These are phyloP conservation scores for Leptopilina boulardi DNA, from an alignment of 1,140 invertebrate genomes.

Conservation along the genomic window DNA sequence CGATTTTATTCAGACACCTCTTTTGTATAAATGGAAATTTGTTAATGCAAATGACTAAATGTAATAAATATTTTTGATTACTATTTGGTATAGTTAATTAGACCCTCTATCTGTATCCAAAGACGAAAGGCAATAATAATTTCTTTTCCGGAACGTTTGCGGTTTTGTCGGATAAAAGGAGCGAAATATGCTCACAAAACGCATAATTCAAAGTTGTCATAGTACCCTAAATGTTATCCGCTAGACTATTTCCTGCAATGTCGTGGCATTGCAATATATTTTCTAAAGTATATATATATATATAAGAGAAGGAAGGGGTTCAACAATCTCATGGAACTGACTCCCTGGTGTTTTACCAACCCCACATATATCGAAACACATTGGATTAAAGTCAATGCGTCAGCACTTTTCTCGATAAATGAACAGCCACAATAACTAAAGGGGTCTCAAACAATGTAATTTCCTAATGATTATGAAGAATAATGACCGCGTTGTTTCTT, in stretches of 20 bases:
- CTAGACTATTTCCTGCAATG: constrained; percentile 57
- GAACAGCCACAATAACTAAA: constrained; percentile 59
- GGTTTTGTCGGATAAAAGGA: constrained; percentile 56
- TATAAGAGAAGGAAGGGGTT: constrained; percentile 32
- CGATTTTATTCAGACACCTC: too few relatives aligned
- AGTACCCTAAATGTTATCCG: constrained; percentile 60
- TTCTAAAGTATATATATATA: constrained; percentile 30
- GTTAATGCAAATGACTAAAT: too few relatives aligned
- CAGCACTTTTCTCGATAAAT: constrained; percentile 60
- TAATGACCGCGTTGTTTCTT: constrained; percentile 60
- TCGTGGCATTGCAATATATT: constrained; percentile 58
- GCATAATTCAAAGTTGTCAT: constrained; percentile 64
- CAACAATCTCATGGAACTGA: constrained; percentile 28
- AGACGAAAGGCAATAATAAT: not conserved
- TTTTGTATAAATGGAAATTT: too few relatives aligned
- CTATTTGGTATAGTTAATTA: too few relatives aligned
- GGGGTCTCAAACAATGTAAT: constrained; percentile 64
- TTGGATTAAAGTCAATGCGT: constrained; percentile 66
- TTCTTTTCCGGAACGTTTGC: not conserved
- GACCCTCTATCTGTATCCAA: too few relatives aligned
- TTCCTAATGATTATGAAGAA: constrained; percentile 65
- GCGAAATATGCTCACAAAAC: constrained; percentile 56
- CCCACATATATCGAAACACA: constrained; percentile 45
- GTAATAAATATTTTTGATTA: too few relatives aligned
- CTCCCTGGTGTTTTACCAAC: constrained; percentile 49